A percentile compares a stretch with the other conserved stretches of the same genome.
These are phyloP conservation scores for Sussaba pulchella DNA, from an alignment of 2,888 invertebrate species.

Conservation along the genomic window DNA sequence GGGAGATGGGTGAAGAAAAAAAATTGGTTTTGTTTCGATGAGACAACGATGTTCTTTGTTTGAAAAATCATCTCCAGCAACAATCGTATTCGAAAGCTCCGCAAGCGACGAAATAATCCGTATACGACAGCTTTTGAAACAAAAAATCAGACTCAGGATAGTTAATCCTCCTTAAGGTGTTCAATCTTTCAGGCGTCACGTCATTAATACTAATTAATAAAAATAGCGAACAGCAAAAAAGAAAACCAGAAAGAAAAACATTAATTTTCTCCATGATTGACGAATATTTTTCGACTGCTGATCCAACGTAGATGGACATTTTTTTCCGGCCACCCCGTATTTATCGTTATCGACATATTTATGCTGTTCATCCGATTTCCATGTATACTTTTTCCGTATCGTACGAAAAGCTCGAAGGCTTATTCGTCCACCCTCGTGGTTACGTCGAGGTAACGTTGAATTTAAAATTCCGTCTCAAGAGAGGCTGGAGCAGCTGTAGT, in stretches of 20 bases:
- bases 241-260: too few species aligned
- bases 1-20: constrained; percentile 3
- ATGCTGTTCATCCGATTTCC: constrained; percentile 64
- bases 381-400: neutral
- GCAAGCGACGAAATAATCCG: neutral
- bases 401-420: neutral
- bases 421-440: constrained; percentile 4
- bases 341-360: constrained; percentile 46
- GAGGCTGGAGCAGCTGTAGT: constrained; percentile 11
- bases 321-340: neutral
- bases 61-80: neutral
- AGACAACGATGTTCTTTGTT: too few species aligned
- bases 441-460: constrained; percentile 51
- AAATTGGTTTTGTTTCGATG: neutral
- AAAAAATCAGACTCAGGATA: neutral
- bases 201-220: too few species aligned
- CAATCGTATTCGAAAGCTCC: constrained; percentile 7
- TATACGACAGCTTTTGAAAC: constrained; percentile 17
- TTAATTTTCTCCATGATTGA: neutral
- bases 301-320: neutral
- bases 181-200: too few species aligned
- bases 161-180: constrained; percentile 10
- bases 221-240: neutral
- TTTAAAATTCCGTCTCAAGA: constrained; percentile 65
- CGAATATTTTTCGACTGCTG: neutral